These are phyloP conservation scores for Acanthisitta chloris DNA, from an alignment of 2,113 vertebrate species.

Conservation along the genomic window DNA sequence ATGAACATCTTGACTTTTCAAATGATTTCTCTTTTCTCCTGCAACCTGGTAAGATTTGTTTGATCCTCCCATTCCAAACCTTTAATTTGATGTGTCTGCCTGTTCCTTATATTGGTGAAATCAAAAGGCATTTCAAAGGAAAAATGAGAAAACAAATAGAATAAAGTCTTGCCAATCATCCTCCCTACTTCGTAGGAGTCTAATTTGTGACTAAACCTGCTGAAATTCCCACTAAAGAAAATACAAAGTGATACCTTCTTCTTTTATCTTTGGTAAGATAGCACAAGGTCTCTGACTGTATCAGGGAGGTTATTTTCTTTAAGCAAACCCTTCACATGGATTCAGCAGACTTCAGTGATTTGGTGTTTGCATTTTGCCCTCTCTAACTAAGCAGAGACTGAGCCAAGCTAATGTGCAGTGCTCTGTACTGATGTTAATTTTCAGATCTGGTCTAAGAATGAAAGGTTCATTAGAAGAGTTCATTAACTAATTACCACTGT, in stretches of 20 bases:
- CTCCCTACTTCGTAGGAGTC: neutral
- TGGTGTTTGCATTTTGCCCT: neutral
- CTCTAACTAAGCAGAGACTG: neutral
- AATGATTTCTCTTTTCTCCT: neutral
- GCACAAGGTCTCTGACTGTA: neutral
- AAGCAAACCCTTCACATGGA: neutral
- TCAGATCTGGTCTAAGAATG: neutral
- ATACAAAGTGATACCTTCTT: neutral
- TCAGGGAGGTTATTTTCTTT: neutral
- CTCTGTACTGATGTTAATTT: neutral
- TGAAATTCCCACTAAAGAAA: neutral
- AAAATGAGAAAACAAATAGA: neutral
- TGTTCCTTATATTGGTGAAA: neutral
- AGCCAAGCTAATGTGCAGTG: neutral
- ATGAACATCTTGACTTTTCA: neutral
- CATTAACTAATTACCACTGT: neutral
- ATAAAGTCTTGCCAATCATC: neutral
- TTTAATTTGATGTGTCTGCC: neutral
- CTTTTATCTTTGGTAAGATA: neutral
- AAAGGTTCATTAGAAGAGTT: neutral
- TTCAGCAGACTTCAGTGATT: neutral
- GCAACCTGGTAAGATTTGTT: neutral
- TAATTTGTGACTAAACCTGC: neutral
- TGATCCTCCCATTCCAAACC: neutral
- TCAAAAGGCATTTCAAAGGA: neutral